phyloP scores from a whole-genome alignment of 2,113 vertebrate species.

The Siniperca knerii region DNA sequence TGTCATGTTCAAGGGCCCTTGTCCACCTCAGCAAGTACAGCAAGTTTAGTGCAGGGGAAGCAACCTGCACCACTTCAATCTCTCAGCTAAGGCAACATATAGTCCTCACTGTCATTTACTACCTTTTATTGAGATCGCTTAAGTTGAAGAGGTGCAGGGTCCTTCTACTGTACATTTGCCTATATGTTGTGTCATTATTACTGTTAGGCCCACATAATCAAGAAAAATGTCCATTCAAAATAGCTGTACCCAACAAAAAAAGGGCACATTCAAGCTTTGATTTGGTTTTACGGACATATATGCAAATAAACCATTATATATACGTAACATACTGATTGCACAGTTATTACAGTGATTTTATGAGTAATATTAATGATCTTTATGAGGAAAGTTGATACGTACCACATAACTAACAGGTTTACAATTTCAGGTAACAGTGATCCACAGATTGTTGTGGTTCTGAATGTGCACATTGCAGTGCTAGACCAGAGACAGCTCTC shows the following conservation, averaged over 20 bases:
- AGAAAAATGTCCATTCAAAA: neutral
- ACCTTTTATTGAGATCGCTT: neutral
- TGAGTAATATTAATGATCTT: neutral
- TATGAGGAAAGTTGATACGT: neutral
- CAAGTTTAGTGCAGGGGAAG: neutral
- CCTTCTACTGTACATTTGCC: neutral
- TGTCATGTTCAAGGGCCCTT: neutral
- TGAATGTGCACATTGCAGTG: neutral
- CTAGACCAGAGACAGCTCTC: too few relatives aligned
- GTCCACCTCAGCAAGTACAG: too few relatives aligned
- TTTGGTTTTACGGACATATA: neutral
- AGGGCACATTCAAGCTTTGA: neutral
- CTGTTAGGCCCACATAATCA: too few relatives aligned
- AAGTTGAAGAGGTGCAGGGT: neutral
- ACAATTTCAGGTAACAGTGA: neutral
- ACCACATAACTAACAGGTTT: neutral
- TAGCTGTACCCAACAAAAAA: neutral
- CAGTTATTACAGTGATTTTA: neutral
- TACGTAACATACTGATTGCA: neutral
- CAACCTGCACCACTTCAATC: neutral
- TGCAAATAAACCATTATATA: neutral
- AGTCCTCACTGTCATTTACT: neutral
- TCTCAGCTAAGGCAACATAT: too few relatives aligned
- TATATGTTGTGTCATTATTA: neutral
- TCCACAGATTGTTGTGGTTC: neutral